These are phyloP conservation scores for Climacteris rufus DNA, from an alignment of 2,113 vertebrate genomes.

Conservation along the genomic window DNA sequence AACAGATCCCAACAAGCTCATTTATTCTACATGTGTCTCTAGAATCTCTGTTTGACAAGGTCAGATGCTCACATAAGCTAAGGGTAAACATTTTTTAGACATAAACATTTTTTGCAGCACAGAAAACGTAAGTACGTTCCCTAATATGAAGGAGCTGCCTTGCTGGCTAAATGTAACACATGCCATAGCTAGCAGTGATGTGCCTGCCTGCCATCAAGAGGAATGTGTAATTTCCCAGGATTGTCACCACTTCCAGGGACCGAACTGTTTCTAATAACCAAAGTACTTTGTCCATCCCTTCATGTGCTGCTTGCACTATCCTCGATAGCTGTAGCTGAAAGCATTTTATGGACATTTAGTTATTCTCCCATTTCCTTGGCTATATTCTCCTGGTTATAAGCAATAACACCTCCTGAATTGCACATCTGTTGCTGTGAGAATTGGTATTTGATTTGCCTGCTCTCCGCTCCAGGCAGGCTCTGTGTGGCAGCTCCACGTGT, in stretches of 20 bases:
- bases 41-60: neutral
- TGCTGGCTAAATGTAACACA: neutral
- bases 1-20: neutral
- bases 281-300: neutral
- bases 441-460: neutral
- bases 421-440: neutral
- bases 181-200: neutral
- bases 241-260: neutral
- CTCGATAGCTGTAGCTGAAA: accelerated
- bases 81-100: neutral
- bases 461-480: neutral
- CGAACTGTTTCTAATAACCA: neutral
- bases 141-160: neutral
- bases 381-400: neutral
- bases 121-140: neutral
- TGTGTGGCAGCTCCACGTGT: accelerated
- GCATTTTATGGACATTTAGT: neutral
- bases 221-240: neutral
- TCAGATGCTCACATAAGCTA: neutral
- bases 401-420: neutral
- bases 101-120: neutral
- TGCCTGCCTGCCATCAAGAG: neutral
- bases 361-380: neutral
- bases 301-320: neutral
- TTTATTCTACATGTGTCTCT: neutral